Conservation (phyloP, 2,113 vertebrate species). For the Toxotes jaculatrix region DNA sequence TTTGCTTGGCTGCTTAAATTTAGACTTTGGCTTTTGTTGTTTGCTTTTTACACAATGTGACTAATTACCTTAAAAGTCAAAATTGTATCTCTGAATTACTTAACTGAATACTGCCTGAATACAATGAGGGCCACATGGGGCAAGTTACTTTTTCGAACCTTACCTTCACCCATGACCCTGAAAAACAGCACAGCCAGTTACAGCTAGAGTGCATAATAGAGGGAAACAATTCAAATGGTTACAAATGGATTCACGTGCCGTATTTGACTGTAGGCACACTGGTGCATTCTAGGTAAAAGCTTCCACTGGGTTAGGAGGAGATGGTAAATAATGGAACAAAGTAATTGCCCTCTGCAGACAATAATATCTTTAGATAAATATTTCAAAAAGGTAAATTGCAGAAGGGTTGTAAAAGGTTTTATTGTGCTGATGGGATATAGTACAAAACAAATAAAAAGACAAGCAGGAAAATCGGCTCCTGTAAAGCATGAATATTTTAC, state of each 20-base stretch:
- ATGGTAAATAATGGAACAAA: conserved; percentile 86
- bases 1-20: background rate
- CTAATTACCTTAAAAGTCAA: background rate
- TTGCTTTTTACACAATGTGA: background rate
- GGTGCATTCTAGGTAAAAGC: conserved; percentile 74
- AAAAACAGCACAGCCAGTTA: conserved; percentile 52
- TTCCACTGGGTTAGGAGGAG: conserved; percentile 61
- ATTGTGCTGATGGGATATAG: conserved; percentile 78
- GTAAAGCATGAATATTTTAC: conserved; percentile 84
- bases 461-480: conserved; percentile 58
- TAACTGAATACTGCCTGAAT: background rate
- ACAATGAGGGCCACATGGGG: background rate
- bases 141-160: background rate
- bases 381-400: conserved; percentile 83
- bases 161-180: conserved; percentile 48
- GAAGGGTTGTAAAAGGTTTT: conserved; percentile 81
- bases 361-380: conserved; percentile 85
- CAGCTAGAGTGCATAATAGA: conserved; percentile 62
- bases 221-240: conserved; percentile 74
- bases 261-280: conserved; percentile 67
- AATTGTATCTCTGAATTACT: background rate
- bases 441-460: conserved; percentile 80
- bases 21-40: background rate
- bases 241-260: conserved; percentile 68
- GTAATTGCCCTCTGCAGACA: conserved; percentile 83